phyloP scores from a whole-genome alignment of 37 sponge, comb jelly and placozoan genomes.

The Cliona cf. orientalis region DNA sequence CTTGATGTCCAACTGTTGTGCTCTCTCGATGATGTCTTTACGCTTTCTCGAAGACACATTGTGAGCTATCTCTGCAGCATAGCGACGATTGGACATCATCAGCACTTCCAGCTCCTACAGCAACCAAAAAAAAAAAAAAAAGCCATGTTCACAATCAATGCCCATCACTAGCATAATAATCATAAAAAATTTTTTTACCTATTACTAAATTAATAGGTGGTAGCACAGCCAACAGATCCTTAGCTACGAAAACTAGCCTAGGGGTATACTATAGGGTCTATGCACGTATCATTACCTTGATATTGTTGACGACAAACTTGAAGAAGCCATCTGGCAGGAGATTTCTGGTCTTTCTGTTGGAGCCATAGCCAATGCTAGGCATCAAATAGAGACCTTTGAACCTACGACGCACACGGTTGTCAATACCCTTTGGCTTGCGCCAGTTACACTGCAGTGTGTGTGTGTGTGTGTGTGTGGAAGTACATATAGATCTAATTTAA shows the following conservation, averaged over 20 bases:
- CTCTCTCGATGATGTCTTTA: slow-evolving; percentile 92
- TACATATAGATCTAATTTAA: too few species aligned
- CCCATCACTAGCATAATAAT: not conserved
- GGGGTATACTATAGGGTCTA: not conserved
- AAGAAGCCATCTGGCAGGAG: slow-evolving; percentile 85
- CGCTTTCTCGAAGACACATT: slow-evolving; percentile 90
- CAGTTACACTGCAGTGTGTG: slow-evolving; percentile 71
- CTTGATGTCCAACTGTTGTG: slow-evolving; percentile 88
- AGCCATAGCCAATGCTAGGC: slow-evolving; percentile 98
- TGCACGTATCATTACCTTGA: slow-evolving; percentile 61
- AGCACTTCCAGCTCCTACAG: slow-evolving; percentile 92
- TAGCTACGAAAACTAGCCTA: too few species aligned
- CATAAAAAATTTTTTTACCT: not conserved
- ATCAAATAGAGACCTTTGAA: slow-evolving; percentile 92
- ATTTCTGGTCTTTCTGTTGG: slow-evolving; percentile 94
- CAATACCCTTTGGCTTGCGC: slow-evolving; percentile 99
- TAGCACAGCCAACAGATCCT: not conserved
- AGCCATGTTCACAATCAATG: not conserved
- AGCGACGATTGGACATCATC: slow-evolving; percentile 93
- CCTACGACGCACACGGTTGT: slow-evolving; percentile 92
- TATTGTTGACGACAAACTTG: slow-evolving; percentile 93
- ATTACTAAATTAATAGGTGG: not conserved
- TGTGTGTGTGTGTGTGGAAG: not conserved
- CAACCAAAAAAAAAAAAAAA: not conserved
- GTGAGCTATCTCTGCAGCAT: slow-evolving; percentile 97